These are phyloP conservation scores for Nasonia giraulti DNA, from an alignment of 1,140 invertebrate genomes.

Conservation along the genomic window DNA sequence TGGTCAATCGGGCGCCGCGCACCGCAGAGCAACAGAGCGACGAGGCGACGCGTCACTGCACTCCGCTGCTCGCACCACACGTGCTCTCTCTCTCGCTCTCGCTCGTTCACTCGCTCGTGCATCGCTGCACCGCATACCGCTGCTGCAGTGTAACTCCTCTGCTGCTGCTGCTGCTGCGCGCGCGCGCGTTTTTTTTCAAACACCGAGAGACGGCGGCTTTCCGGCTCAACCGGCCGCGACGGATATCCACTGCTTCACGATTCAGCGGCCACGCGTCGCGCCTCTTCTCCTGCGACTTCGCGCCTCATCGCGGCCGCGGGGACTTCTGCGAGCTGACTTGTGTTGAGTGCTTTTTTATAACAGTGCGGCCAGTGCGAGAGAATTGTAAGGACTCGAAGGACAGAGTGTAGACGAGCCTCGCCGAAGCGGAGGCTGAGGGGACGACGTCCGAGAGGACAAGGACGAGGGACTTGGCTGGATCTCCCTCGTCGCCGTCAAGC, in stretches of 20 bases:
- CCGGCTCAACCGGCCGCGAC: slow-evolving; percentile 14
- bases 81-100: slow-evolving; percentile 16
- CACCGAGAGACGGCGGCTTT: slow-evolving; percentile 42
- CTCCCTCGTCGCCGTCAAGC: slow-evolving; percentile 32
- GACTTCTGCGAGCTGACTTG: neutral
- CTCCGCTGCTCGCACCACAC: slow-evolving; percentile 39
- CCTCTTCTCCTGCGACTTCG: neutral
- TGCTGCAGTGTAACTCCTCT: neutral
- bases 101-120: slow-evolving; percentile 16
- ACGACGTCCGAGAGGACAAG: neutral
- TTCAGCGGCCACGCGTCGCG: neutral
- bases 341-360: slow-evolving; percentile 17
- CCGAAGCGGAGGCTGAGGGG: neutral
- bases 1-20: slow-evolving; percentile 74
- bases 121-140: neutral
- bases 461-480: neutral
- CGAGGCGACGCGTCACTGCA: slow-evolving; percentile 62
- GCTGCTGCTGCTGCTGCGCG: too few species aligned
- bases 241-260: neutral
- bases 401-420: neutral
- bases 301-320: neutral
- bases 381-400: neutral
- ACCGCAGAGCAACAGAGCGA: slow-evolving; percentile 66
- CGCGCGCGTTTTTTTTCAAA: neutral
- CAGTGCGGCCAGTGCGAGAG: neutral